Base-by-base conservation (phyloP, 2,797 vertebrate genomes). In the Falco rusticolus region DNA sequence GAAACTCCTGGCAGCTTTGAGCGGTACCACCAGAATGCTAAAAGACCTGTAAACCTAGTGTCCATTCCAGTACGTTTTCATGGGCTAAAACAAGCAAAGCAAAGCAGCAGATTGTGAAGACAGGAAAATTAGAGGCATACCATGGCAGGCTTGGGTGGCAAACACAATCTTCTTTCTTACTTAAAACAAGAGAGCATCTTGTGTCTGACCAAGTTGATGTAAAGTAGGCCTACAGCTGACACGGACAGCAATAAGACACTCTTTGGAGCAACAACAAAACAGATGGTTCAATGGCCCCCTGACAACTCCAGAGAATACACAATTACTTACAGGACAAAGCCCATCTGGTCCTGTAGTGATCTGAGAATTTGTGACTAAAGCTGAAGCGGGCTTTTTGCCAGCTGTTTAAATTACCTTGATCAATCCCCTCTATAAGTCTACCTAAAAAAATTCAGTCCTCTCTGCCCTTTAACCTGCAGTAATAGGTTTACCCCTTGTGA, bases 261-360 rank as follows among this genome's bases (percentile, higher is more conserved):
- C 87, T 95, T 90, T 89, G 81, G 94, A 95, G 65, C 54, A 93
- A 89, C 75, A 89, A 37, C 17, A 81, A 89, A 96, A 65, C 96
- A 97, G 93, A 97, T 96, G 96, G 89, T 84, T 81, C 84, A 78
- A 24, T 81, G 84, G 28, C 48, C 75, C 39, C 18, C 61, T 89
- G 78, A 84, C 89, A 82, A 92, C 93, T 93, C 68, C 54, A 91
- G 90, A 96, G 94, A 94, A 92, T 87, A 79, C 26, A 85, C 65
- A 94, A 86, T 96, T 95, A 92, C 78, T 95, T 94, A 93, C 72
- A 93, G 93, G 89, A 96, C 84, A 95, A 96, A 91, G 69, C 89
- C 92, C 95, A 96, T 97, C 95, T 97, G 94, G 93, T 86, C 84
- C 87, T 91, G 51, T 81, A 91, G 97, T 84, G 91, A 91, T 83